These are phyloP conservation scores for Drosophila arizonae DNA, from an alignment of 1,140 invertebrate species.

Conservation along the genomic window DNA sequence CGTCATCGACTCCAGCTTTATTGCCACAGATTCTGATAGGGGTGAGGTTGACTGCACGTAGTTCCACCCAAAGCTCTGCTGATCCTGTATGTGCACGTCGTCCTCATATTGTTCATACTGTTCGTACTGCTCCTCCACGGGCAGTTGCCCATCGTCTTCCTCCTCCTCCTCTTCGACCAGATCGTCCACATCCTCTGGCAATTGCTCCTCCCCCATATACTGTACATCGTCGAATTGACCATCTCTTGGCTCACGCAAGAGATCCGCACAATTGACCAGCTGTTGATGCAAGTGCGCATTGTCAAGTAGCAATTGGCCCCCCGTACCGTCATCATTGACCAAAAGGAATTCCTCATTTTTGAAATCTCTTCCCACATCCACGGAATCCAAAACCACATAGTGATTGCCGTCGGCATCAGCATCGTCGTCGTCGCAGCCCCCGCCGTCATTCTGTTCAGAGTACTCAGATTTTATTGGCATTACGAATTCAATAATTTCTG, in stretches of 20 bases:
- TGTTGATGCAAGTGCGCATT: constrained; percentile 47
- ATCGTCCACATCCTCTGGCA: constrained; percentile 45
- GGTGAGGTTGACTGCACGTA: background rate
- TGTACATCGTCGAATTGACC: constrained; percentile 14
- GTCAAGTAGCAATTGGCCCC: constrained; percentile 44
- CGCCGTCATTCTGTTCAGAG: constrained; percentile 45
- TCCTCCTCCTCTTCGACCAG: constrained; percentile 51
- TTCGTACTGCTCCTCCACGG: constrained; percentile 22
- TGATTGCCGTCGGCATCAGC: constrained; percentile 39
- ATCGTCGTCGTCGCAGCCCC: constrained; percentile 25
- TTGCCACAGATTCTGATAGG: background rate
- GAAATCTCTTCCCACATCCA: constrained; percentile 29
- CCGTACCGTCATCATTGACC: constrained; percentile 56
- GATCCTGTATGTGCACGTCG: constrained; percentile 9
- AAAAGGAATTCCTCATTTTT: constrained; percentile 64
- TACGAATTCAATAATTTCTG: constrained; percentile 66
- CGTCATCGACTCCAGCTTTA: background rate
- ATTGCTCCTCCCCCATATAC: constrained; percentile 38
- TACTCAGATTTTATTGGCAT: constrained; percentile 49
- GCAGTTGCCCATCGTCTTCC: background rate
- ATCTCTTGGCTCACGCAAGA: constrained; percentile 34
- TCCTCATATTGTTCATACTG: constrained; percentile 32
- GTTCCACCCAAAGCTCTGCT: constrained; percentile 5
- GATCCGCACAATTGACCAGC: constrained; percentile 30
- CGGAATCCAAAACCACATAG: constrained; percentile 59